phyloP scores from a whole-genome alignment of 2,888 invertebrate genomes.

The Schizotus pectinicornis region DNA sequence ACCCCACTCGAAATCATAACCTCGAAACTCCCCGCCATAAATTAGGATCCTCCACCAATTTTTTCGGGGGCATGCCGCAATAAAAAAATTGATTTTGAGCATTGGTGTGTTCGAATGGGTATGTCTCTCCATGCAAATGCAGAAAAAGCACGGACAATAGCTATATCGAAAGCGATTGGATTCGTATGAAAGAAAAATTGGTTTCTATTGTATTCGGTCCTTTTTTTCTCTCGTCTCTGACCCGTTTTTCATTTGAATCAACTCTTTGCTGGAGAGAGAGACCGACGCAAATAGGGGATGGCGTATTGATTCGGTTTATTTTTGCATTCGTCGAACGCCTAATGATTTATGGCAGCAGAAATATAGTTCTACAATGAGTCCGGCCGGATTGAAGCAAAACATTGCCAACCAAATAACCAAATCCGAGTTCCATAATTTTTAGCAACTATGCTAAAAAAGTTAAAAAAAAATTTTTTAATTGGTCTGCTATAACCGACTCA shows the following conservation, averaged over 20 bases:
- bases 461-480: no score
- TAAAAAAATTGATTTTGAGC: slow-evolving; percentile 5
- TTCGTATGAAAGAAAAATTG: slow-evolving; percentile 28
- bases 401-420: no score
- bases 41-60: not conserved
- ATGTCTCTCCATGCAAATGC: slow-evolving; percentile 19
- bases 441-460: no score
- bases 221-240: slow-evolving; percentile 17
- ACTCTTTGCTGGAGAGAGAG: not conserved
- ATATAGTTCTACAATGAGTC: not conserved
- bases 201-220: slow-evolving; percentile 21
- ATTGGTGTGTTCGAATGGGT: slow-evolving; percentile 9
- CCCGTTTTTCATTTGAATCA: slow-evolving; percentile 14
- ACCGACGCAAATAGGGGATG: not conserved
- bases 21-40: not conserved
- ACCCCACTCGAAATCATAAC: not conserved
- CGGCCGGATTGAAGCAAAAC: no score
- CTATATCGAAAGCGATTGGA: slow-evolving; percentile 26
- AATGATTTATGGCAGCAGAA: slow-evolving; percentile 14
- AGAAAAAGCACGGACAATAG: slow-evolving; percentile 24
- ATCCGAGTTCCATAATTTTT: no score
- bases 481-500: no score
- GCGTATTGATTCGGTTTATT: slow-evolving; percentile 13
- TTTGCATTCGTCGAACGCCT: slow-evolving; percentile 7
- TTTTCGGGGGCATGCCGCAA: slow-evolving; percentile 3